Conservation (phyloP, 2,888 invertebrate genomes). For the Rhingia campestris region DNA sequence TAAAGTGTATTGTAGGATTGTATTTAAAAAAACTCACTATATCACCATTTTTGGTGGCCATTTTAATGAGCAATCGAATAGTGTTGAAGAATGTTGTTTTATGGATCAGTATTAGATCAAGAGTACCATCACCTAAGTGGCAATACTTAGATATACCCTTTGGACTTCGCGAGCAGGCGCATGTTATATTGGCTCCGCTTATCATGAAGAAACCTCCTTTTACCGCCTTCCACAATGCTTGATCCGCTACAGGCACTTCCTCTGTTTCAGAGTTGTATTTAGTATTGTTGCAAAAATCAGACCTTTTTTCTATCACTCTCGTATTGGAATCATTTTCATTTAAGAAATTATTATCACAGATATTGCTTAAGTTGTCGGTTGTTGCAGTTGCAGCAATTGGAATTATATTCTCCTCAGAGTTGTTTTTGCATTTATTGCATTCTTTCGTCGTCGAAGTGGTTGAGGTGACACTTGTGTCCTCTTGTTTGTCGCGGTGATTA, state of each 20-base stretch:
- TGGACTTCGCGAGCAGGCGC: slow-evolving; percentile 89
- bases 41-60: slow-evolving; percentile 86
- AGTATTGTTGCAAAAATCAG: slow-evolving; percentile 38
- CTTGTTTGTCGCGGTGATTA: slow-evolving; percentile 11
- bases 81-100: slow-evolving; percentile 89
- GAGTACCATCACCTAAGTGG: slow-evolving; percentile 91
- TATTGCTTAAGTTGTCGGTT: slow-evolving; percentile 41
- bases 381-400: neutral
- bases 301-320: slow-evolving; percentile 41
- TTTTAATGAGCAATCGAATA: slow-evolving; percentile 86
- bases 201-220: slow-evolving; percentile 90
- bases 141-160: slow-evolving; percentile 90
- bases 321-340: slow-evolving; percentile 51
- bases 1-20: too few species aligned
- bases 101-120: slow-evolving; percentile 89
- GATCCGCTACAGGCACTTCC: slow-evolving; percentile 32
- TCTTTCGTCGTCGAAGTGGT: slow-evolving; percentile 55
- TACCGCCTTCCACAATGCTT: slow-evolving; percentile 84
- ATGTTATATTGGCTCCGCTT: slow-evolving; percentile 90
- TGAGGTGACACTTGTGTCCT: slow-evolving; percentile 35
- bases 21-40: slow-evolving; percentile 84
- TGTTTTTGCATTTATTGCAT: slow-evolving; percentile 11
- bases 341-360: slow-evolving; percentile 57
- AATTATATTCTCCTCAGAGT: neutral
- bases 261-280: slow-evolving; percentile 19